Conservation (phyloP, 2,113 vertebrate genomes). For the Corythornis vintsioides region DNA sequence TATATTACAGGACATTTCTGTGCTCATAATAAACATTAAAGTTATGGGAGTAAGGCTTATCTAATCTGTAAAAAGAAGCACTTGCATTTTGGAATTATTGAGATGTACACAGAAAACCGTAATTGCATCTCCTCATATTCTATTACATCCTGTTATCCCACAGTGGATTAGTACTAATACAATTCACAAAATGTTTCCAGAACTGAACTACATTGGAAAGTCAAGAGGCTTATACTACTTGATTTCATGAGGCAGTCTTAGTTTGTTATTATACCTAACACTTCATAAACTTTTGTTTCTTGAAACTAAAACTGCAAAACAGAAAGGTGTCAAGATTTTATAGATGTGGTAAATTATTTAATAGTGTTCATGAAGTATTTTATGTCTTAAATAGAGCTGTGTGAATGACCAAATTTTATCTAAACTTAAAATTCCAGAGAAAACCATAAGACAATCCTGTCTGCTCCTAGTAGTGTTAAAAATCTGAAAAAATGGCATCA, state of each 20-base stretch:
- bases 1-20: background rate
- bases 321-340: background rate
- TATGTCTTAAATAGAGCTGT: background rate
- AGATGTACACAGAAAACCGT: background rate
- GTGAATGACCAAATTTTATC: background rate
- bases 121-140: slow-evolving; percentile 17
- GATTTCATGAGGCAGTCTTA: background rate
- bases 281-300: slow-evolving; percentile 12
- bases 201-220: background rate
- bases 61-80: background rate
- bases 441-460: background rate
- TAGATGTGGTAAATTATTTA: slow-evolving; percentile 7
- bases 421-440: background rate
- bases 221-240: background rate
- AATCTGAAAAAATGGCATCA: background rate
- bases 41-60: background rate
- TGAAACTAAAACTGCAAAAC: background rate
- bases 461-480: background rate
- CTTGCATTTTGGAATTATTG: background rate
- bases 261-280: background rate
- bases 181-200: slow-evolving; percentile 4
- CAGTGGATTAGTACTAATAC: slow-evolving; percentile 21
- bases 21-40: background rate
- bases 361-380: background rate
- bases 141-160: slow-evolving; percentile 2